These are phyloP conservation scores for Muscicapa comitata DNA, from an alignment of 2,797 vertebrate species.

Conservation along the genomic window DNA sequence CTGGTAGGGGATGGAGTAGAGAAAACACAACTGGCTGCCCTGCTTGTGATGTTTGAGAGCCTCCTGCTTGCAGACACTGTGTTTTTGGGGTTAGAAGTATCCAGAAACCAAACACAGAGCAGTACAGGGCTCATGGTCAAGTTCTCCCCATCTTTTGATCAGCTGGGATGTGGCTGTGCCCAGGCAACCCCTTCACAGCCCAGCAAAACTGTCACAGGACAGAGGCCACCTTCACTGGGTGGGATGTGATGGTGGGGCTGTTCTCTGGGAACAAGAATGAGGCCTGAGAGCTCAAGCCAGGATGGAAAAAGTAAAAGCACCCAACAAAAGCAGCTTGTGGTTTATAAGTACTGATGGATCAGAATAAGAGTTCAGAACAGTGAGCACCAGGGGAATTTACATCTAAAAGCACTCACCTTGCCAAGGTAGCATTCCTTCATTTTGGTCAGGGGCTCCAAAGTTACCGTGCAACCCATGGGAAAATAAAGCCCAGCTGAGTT, in stretches of 20 bases:
- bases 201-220: neutral
- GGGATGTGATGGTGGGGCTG: rapidly evolving
- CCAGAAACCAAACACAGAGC: neutral
- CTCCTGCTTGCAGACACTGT: neutral
- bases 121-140: neutral
- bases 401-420: neutral
- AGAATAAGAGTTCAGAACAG: neutral
- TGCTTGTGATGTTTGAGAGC: neutral
- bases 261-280: neutral
- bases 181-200: neutral
- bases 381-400: neutral
- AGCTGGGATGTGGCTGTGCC: neutral
- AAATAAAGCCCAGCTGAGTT: neutral
- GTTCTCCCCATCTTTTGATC: neutral
- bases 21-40: neutral
- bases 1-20: neutral
- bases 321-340: neutral
- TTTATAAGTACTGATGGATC: neutral
- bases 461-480: rapidly evolving
- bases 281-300: neutral
- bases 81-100: neutral
- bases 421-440: neutral
- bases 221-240: neutral
- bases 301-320: neutral
- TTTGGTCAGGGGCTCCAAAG: neutral